phyloP scores from a whole-genome alignment of 2,797 vertebrate genomes.

The Eospalax fontanierii region DNA sequence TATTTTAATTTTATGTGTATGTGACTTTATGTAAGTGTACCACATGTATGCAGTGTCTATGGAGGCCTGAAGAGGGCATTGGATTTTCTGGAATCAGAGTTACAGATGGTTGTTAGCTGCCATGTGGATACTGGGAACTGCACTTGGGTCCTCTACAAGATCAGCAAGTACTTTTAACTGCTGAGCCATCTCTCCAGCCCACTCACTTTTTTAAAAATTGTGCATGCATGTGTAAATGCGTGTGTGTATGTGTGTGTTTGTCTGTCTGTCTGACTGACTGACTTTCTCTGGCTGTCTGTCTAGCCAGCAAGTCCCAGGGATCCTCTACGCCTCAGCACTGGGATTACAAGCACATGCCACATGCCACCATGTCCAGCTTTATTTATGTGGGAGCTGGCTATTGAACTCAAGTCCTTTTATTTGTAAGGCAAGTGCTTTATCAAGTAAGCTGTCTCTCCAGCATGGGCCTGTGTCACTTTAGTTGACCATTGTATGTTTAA shows the following conservation, averaged over 20 bases:
- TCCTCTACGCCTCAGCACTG: neutral
- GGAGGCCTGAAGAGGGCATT: too few relatives aligned
- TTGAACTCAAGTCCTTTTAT: neutral
- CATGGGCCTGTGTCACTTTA: neutral
- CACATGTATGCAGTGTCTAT: neutral
- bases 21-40: neutral
- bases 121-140: neutral
- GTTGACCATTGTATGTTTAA: conserved; percentile 1
- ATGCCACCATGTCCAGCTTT: neutral
- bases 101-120: neutral
- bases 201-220: too few relatives aligned
- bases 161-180: neutral
- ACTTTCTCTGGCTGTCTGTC: neutral
- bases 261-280: neutral
- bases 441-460: neutral
- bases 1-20: neutral
- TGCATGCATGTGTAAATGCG: neutral
- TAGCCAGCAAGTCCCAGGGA: neutral
- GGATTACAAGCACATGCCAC: neutral
- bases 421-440: neutral
- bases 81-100: too few relatives aligned
- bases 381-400: neutral
- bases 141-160: too few relatives aligned
- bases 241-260: neutral
- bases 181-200: neutral